Conservation (phyloP, 2,888 invertebrate species). For the Podabrus alpinus region DNA sequence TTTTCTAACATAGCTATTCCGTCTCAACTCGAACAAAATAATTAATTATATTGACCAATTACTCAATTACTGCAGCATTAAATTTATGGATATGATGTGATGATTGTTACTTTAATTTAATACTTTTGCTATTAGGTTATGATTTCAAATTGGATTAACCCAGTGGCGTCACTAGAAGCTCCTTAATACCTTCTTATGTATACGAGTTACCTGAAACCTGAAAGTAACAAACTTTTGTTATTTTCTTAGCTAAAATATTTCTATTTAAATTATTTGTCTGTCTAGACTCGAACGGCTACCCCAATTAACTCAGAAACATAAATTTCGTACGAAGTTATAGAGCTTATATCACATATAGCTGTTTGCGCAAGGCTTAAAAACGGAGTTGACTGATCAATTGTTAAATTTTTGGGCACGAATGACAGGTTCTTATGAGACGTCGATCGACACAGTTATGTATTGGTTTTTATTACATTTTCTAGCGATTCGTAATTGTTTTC, state of each 20-base stretch:
- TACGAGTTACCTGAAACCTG: background rate
- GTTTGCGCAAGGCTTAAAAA: background rate
- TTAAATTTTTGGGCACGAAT: background rate
- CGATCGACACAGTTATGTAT: too few species aligned
- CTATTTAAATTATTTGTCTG: background rate
- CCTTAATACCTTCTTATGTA: background rate
- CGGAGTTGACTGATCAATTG: background rate
- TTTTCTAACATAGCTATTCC: conserved; percentile 39
- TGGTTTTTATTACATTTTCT: too few species aligned
- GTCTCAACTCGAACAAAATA: conserved; percentile 15
- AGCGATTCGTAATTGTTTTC: background rate
- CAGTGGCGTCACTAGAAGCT: background rate
- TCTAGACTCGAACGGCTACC: background rate
- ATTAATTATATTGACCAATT: conserved; percentile 16
- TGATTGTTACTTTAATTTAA: conserved; percentile 4
- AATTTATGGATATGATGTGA: conserved; percentile 15
- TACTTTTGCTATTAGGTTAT: background rate
- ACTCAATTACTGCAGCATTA: conserved; percentile 20
- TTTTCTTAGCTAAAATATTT: background rate
- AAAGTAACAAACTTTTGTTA: background rate
- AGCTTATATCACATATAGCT: background rate
- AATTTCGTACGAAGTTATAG: background rate
- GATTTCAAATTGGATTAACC: background rate
- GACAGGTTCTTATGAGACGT: background rate
- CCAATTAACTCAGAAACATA: background rate